Evolutionary conservation across 2,113 vertebrate species (phyloP), one percentile per base, ranked within the genome.

Genomic region (Anolis carolinensis): DNA sequence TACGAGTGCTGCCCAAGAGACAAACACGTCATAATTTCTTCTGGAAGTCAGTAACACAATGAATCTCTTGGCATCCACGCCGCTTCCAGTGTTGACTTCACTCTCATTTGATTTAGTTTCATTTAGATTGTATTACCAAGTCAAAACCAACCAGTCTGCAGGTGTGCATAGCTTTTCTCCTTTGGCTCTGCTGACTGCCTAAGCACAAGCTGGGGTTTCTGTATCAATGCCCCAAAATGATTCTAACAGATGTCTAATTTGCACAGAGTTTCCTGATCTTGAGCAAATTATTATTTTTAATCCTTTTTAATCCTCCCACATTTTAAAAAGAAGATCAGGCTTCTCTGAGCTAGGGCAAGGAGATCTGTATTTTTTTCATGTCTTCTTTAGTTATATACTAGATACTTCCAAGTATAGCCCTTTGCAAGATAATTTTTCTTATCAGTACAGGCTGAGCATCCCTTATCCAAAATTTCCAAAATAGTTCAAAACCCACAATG

Each of bases 151-250:
- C 30, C 18, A 74, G 71, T 72, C 84, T 1, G 0, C 88, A 91
- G 90, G 86, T 89, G 88, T 83, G 88, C 0, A 71, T 72, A 44
- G 72, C n/a, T 82, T 87, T 83, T 59, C 0, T 0, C 80, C 75
- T 62, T 87, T 0, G 0, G 62, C 70, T 92, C 62, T 83, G 39
- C 83, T 74, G 77, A 72, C 74, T 91, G 85, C 83, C 83, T 32
- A 79, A 92, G 87, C 70, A 89, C 55, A 90, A 86, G 65, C 86
- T 88, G 77, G 79, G 90, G 92, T 90, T 91, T 85, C 86, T 87
- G 83, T 13, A 74, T 86, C 84, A 10, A 10, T 74, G 82, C 87
- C 89, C 89, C 34, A 75, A 48, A 84, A 71, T 3, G 62, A 59
- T 82, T 81, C 84, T 44, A 90, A 84, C 90, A 91, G 85, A 90